phyloP scores from a whole-genome alignment of 2,113 vertebrate genomes.

The Phoenicopterus ruber region DNA sequence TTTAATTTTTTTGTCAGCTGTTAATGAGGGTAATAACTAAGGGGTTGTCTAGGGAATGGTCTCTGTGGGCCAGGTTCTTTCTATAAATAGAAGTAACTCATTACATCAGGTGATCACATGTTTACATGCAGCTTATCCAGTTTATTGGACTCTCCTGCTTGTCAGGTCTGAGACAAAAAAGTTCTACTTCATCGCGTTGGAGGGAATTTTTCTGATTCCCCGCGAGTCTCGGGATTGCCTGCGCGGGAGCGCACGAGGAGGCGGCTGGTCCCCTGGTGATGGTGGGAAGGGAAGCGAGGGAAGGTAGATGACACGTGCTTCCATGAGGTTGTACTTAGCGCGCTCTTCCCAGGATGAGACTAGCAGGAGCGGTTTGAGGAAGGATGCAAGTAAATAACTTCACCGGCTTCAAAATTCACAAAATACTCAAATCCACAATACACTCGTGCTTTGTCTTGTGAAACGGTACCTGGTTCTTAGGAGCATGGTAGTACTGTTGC shows the following conservation, averaged over 20 bases:
- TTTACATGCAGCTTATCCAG: slow-evolving; percentile 12
- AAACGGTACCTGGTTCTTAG: not conserved
- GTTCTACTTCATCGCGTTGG: not conserved
- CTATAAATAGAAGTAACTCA: slow-evolving; percentile 27
- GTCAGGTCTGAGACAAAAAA: not conserved
- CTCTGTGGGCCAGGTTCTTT: not conserved
- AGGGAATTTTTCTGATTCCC: not conserved
- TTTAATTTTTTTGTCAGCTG: not conserved
- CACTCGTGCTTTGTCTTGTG: not conserved
- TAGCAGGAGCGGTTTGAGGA: not conserved
- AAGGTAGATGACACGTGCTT: not conserved
- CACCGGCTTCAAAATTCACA: not conserved
- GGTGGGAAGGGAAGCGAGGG: not conserved
- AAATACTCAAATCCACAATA: not conserved
- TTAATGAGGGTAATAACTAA: slow-evolving; percentile 4
- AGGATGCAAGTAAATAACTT: not conserved
- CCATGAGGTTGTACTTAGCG: not conserved
- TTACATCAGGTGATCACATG: slow-evolving; percentile 37
- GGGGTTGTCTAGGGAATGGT: not conserved
- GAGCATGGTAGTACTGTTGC: accelerated
- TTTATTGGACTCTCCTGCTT: not conserved
- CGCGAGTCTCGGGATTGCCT: not conserved
- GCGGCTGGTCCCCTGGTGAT: not conserved
- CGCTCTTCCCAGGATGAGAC: not conserved
- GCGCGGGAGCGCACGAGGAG: accelerated